Evolutionary conservation across 1,140 invertebrate species (phyloP).

Genomic region (Drosophila lowei): DNA sequence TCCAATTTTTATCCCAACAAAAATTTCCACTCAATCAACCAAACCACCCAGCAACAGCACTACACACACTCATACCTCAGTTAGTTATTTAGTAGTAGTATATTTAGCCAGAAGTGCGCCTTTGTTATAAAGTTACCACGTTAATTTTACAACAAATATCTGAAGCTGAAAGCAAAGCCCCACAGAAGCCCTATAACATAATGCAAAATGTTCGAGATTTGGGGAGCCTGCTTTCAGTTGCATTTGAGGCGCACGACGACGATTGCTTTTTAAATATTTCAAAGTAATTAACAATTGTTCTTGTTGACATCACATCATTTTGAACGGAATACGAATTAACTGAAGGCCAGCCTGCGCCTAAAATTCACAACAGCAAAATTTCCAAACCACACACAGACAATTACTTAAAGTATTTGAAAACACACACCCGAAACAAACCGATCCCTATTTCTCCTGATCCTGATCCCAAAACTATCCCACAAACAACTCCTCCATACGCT

Average conservation of each 20-base stretch:
- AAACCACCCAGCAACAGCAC: constrained; percentile 36
- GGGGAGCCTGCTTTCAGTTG: constrained; percentile 63
- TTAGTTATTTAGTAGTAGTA: constrained; percentile 72
- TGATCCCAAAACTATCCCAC: constrained; percentile 15
- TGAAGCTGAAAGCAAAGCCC: constrained; percentile 54
- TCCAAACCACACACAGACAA: constrained; percentile 57
- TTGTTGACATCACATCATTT: constrained; percentile 63
- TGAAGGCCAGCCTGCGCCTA: constrained; percentile 49
- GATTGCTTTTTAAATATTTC: constrained; percentile 82
- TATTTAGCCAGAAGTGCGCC: constrained; percentile 56
- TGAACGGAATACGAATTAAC: constrained; percentile 66
- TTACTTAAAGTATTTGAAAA: constrained; percentile 76
- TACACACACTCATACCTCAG: constrained; percentile 69
- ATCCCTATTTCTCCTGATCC: constrained; percentile 29
- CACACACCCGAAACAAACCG: constrained; percentile 31
- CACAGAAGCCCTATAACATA: constrained; percentile 18
- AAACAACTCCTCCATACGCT: constrained; percentile 79
- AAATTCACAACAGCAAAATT: constrained; percentile 57
- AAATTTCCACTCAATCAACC: constrained; percentile 72
- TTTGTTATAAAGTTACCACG: constrained; percentile 71
- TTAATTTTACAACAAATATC: constrained; percentile 70
- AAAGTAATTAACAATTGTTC: constrained; percentile 80
- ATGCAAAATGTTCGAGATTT: constrained; percentile 10
- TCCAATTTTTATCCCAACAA: constrained; percentile 53
- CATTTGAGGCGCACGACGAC: constrained; percentile 54